Conservation (phyloP, 1,140 invertebrate species). For the Caerostris darwini region DNA sequence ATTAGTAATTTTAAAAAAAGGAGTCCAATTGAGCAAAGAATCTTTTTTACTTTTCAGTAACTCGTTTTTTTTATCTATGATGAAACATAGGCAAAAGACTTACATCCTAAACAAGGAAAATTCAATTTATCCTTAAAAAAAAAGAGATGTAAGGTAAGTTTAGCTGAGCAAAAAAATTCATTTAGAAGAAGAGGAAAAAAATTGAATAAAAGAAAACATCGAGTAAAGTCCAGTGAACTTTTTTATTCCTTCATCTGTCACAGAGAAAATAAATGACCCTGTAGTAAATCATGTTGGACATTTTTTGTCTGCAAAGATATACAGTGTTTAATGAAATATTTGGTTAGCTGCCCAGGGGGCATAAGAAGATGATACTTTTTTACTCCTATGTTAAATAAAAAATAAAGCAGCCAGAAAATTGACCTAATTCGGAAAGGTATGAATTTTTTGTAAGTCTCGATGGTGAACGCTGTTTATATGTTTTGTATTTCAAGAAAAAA, state of each 20-base stretch:
- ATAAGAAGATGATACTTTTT: background rate
- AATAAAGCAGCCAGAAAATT: too few species aligned
- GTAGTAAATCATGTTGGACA: background rate
- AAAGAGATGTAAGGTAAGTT: background rate
- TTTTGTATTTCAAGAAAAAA: too few species aligned
- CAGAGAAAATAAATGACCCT: background rate
- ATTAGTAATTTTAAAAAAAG: too few species aligned
- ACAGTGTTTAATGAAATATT: slow-evolving; percentile 18
- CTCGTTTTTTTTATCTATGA: too few species aligned
- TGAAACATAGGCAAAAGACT: too few species aligned
- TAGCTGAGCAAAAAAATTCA: background rate
- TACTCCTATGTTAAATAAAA: background rate
- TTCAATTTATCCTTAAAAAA: too few species aligned
- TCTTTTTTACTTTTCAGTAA: too few species aligned
- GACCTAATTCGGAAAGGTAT: too few species aligned
- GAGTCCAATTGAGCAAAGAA: too few species aligned
- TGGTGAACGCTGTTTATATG: too few species aligned
- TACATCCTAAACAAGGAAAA: too few species aligned
- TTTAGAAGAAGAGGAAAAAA: background rate
- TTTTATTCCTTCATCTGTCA: background rate
- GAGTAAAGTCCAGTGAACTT: background rate
- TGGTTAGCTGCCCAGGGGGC: background rate
- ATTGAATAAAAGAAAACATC: background rate
- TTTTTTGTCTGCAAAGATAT: background rate
- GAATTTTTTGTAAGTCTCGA: too few species aligned